Evolutionary conservation across 2,113 vertebrate genomes (phyloP).

Genomic region (Psettodes erumei): DNA sequence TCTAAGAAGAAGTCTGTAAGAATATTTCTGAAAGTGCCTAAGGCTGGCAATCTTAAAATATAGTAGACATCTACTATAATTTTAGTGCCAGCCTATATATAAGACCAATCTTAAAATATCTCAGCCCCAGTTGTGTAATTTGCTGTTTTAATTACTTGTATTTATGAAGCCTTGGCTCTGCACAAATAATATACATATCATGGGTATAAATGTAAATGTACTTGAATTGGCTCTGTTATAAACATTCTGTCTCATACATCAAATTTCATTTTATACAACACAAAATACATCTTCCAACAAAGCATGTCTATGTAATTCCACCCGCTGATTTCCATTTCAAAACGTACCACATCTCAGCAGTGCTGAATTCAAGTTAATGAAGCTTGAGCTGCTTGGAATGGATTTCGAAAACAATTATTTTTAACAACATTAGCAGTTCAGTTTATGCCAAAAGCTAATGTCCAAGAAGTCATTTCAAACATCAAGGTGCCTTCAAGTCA

Average conservation of each 20-base stretch:
- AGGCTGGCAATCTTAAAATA: too few relatives aligned
- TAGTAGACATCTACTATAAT: too few relatives aligned
- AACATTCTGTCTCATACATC: background rate
- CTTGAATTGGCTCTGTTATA: background rate
- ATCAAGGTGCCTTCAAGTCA: slow-evolving; percentile 1
- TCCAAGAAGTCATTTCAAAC: slow-evolving; percentile 44
- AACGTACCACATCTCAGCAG: background rate
- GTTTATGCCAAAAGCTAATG: slow-evolving; percentile 5
- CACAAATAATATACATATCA: background rate
- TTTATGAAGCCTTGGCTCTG: background rate
- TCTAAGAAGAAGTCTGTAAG: too few relatives aligned
- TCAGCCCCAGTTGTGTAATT: background rate
- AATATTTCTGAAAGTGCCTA: too few relatives aligned
- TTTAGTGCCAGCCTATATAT: too few relatives aligned
- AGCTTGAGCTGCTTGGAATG: background rate
- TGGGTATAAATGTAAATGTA: background rate
- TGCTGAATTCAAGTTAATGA: background rate
- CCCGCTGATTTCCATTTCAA: background rate
- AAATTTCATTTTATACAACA: background rate
- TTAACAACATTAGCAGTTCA: slow-evolving; percentile 9
- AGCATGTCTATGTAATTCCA: background rate
- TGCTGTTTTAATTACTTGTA: background rate
- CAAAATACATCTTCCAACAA: background rate
- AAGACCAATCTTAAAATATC: too few relatives aligned
- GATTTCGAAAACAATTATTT: background rate